phyloP scores from a whole-genome alignment of 64 coral and sea anemone genomes.

The Hydrozoanthus tunicans region DNA sequence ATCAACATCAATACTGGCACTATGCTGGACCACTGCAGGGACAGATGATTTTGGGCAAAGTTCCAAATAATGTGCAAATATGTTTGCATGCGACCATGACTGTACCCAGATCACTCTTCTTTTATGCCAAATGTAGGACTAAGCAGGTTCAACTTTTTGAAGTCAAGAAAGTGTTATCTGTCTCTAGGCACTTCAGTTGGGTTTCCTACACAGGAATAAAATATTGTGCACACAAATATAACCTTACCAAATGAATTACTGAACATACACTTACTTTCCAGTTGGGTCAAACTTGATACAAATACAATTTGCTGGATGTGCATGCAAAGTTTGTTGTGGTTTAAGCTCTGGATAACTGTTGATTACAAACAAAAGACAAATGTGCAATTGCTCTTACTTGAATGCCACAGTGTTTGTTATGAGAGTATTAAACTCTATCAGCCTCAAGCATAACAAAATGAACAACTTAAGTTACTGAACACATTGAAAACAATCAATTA shows the following conservation, averaged over 20 bases:
- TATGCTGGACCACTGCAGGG: no score
- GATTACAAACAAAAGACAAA: background rate
- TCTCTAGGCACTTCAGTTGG: no score
- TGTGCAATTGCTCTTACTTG: background rate
- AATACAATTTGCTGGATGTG: conserved; percentile 98
- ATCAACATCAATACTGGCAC: no score
- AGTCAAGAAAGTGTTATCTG: no score
- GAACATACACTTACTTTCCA: conserved; percentile 67
- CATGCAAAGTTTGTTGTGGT: conserved; percentile 91
- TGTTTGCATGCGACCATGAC: no score
- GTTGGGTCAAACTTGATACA: conserved; percentile 99
- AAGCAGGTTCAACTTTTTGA: background rate
- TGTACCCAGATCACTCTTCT: no score
- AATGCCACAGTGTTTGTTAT: background rate
- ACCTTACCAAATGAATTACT: background rate
- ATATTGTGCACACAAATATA: background rate
- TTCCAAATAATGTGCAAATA: no score
- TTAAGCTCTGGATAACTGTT: conserved; percentile 95
- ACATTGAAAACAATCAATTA: no score
- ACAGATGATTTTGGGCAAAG: no score
- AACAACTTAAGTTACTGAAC: no score
- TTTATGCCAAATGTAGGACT: background rate
- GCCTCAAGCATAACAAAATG: no score
- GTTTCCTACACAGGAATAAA: background rate
- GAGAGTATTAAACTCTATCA: background rate